Percentiles rank a stretch among this genome's conserved stretches.
Conservation (phyloP, 1,140 invertebrate genomes). For the Adoxophyes honmai region DNA sequence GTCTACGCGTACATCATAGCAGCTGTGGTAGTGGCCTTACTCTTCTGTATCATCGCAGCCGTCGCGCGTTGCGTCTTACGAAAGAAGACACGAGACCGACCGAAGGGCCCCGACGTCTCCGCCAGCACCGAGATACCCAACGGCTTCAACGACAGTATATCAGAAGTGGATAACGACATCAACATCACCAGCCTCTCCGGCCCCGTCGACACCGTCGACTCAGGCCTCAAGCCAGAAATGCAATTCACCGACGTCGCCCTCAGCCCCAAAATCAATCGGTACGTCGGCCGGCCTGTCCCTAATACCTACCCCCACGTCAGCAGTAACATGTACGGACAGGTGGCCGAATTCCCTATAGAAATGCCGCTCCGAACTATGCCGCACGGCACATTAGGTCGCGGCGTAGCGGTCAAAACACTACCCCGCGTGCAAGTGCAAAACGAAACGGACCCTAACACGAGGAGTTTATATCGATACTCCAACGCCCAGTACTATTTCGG, state of each 20-base stretch:
- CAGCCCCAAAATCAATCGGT: slow-evolving; percentile 69
- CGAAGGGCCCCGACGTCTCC: slow-evolving; percentile 72
- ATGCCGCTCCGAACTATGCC: slow-evolving; percentile 72
- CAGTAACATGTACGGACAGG: slow-evolving; percentile 74
- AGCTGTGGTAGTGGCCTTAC: slow-evolving; percentile 43
- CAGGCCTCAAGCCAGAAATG: slow-evolving; percentile 64
- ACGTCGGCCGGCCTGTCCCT: slow-evolving; percentile 67
- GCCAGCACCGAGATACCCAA: slow-evolving; percentile 74
- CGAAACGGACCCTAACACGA: slow-evolving; percentile 68
- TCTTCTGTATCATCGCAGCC: slow-evolving; percentile 52
- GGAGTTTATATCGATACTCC: slow-evolving; percentile 75
- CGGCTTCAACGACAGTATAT: slow-evolving; percentile 76
- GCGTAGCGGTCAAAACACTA: slow-evolving; percentile 65
- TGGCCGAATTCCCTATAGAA: slow-evolving; percentile 71
- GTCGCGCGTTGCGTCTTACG: slow-evolving; percentile 54
- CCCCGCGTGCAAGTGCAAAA: slow-evolving; percentile 64
- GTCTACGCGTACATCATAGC: slow-evolving; percentile 69
- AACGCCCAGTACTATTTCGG: slow-evolving; percentile 77
- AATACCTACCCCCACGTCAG: slow-evolving; percentile 72
- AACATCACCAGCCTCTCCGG: slow-evolving; percentile 71
- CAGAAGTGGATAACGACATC: slow-evolving; percentile 75
- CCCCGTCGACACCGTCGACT: slow-evolving; percentile 67
- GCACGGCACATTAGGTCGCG: slow-evolving; percentile 67
- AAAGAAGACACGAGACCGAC: slow-evolving; percentile 53
- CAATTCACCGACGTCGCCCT: slow-evolving; percentile 66